Conservation (phyloP, 2,113 vertebrate species). For the Boleophthalmus pectinirostris region DNA sequence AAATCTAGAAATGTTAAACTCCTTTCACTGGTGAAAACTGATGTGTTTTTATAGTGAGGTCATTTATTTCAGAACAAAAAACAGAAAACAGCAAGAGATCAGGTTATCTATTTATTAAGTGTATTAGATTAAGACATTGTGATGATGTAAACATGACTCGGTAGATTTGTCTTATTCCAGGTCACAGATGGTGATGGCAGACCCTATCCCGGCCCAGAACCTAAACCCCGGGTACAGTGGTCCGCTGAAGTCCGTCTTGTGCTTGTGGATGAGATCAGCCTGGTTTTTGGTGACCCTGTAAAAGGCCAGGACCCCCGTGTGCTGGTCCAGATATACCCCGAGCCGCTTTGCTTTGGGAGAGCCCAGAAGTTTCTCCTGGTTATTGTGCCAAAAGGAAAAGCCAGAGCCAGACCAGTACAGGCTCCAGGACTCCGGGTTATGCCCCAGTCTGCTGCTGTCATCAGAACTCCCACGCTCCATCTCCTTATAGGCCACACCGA, state of each 20-base stretch:
- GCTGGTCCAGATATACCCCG: conserved; percentile 78
- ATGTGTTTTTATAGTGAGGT: no score
- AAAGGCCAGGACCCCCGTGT: conserved; percentile 73
- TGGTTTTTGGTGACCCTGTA: conserved; percentile 64
- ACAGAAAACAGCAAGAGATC: background rate
- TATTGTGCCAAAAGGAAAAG: conserved; percentile 75
- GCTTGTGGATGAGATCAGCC: conserved; percentile 67
- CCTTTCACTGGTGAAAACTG: no score
- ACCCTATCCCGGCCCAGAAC: conserved; percentile 69
- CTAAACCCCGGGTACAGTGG: conserved; percentile 75
- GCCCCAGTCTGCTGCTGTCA: conserved; percentile 71
- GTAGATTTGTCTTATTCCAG: conserved; percentile 50
- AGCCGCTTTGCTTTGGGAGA: conserved; percentile 66
- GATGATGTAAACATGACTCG: background rate
- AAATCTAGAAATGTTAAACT: no score
- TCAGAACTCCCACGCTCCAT: conserved; percentile 64
- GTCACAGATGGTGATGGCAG: conserved; percentile 61
- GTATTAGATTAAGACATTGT: background rate
- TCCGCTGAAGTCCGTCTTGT: conserved; percentile 64
- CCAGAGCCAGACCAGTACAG: conserved; percentile 77
- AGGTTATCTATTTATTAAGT: background rate
- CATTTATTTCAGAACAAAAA: background rate
- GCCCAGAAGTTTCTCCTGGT: conserved; percentile 61
- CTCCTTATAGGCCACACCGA: conserved; percentile 72
- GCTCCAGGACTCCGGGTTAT: conserved; percentile 76